Evolutionary conservation across 92 coral and sea anemone species (phyloP).

Genomic region (Epizoanthus stellaris): DNA sequence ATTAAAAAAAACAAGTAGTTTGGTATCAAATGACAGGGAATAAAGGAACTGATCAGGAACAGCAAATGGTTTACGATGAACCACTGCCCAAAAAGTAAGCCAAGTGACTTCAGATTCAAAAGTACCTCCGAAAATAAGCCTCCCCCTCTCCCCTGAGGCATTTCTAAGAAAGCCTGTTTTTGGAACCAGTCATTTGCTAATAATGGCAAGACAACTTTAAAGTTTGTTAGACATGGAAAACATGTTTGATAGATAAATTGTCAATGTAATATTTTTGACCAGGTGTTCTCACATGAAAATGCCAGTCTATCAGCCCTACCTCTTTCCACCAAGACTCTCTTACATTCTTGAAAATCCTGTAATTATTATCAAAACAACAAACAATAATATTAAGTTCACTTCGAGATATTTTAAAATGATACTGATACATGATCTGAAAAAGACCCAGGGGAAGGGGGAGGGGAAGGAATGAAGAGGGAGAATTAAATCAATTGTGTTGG

Average conservation of each 20-base stretch:
- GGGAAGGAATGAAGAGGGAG: too few relatives aligned
- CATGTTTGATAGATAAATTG: too few relatives aligned
- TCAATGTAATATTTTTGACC: too few relatives aligned
- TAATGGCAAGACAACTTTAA: too few relatives aligned
- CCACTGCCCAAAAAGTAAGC: neutral
- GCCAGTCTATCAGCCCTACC: conserved; percentile 51
- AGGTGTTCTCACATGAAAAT: too few relatives aligned
- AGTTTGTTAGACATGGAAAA: too few relatives aligned
- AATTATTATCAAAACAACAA: neutral
- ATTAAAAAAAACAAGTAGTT: too few relatives aligned
- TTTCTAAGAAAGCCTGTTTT: too few relatives aligned
- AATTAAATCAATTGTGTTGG: too few relatives aligned
- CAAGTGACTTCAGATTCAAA: neutral
- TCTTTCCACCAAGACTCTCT: conserved; percentile 94
- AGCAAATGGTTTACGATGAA: neutral
- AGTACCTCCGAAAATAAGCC: too few relatives aligned
- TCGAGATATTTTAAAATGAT: neutral
- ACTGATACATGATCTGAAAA: neutral
- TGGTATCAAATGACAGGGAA: neutral
- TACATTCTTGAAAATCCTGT: conserved; percentile 96
- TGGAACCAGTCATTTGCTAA: too few relatives aligned
- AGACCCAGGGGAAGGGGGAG: neutral
- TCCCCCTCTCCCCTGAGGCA: too few relatives aligned
- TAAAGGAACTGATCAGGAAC: neutral
- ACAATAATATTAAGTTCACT: neutral